These are phyloP conservation scores for Centroberyx gerrardi DNA, from an alignment of 2,797 vertebrate genomes.

Conservation along the genomic window DNA sequence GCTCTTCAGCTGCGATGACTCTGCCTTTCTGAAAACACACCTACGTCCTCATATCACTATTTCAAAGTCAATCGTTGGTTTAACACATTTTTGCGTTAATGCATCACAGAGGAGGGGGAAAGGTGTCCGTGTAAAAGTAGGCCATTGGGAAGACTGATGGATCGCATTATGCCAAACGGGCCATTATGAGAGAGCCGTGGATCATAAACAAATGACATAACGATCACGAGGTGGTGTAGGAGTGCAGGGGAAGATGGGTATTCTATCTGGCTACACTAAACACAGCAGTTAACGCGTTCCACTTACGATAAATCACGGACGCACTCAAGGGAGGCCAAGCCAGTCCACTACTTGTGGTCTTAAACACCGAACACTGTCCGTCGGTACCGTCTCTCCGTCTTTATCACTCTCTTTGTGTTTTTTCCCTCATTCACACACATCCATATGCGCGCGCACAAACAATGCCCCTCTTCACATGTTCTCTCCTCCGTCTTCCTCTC, in stretches of 20 bases:
- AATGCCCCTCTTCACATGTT: background rate
- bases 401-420: background rate
- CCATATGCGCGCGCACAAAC: slow-evolving; percentile 26
- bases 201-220: slow-evolving; percentile 84
- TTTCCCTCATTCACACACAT: slow-evolving; percentile 36
- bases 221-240: slow-evolving; percentile 66
- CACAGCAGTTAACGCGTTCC: slow-evolving; percentile 59
- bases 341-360: slow-evolving; percentile 49
- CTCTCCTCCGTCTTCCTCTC: background rate
- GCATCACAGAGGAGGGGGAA: slow-evolving; percentile 55
- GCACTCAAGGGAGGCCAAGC: slow-evolving; percentile 37
- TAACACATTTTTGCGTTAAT: slow-evolving; percentile 71
- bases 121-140: slow-evolving; percentile 64
- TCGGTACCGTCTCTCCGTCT: slow-evolving; percentile 17
- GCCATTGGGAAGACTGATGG: slow-evolving; percentile 79
- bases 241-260: slow-evolving; percentile 63
- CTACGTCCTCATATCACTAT: slow-evolving; percentile 56
- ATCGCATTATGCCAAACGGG: slow-evolving; percentile 70
- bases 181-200: slow-evolving; percentile 73
- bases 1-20: slow-evolving; percentile 51
- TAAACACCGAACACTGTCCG: slow-evolving; percentile 27
- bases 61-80: slow-evolving; percentile 77
- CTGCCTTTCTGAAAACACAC: slow-evolving; percentile 63
- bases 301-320: slow-evolving; percentile 70
- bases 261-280: slow-evolving; percentile 73